phyloP scores from a whole-genome alignment of 2,888 invertebrate genomes.

The Synergus gifuensis region DNA sequence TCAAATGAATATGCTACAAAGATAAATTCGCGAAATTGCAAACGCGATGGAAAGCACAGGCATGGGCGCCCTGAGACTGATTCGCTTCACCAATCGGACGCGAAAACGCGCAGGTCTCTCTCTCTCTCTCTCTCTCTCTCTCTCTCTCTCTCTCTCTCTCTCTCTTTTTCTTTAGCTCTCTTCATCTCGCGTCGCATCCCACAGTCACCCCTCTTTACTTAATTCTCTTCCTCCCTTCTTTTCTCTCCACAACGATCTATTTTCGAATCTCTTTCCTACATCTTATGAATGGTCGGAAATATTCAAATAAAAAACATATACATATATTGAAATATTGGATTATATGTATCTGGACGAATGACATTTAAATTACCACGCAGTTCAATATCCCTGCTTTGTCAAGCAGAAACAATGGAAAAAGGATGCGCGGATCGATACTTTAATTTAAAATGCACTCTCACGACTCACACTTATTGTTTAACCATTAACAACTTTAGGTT shows the following conservation, averaged over 20 bases:
- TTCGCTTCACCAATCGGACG: not conserved
- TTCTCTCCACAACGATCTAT: not conserved
- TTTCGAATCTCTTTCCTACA: not conserved
- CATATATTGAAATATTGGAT: not conserved
- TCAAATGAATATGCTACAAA: too few relatives aligned
- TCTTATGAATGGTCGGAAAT: not conserved
- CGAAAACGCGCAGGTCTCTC: constrained; percentile 17
- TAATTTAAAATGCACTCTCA: not conserved
- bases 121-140: constrained; percentile 1
- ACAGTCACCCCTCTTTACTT: not conserved
- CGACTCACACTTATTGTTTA: not conserved
- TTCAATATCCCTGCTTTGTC: not conserved
- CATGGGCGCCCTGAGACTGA: constrained; percentile 2
- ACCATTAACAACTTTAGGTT: not conserved
- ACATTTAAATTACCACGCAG: not conserved
- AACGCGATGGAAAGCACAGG: constrained; percentile 1
- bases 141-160: not conserved
- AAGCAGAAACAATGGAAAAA: not conserved
- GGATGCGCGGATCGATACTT: not conserved
- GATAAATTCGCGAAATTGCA: not conserved
- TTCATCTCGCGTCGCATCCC: not conserved
- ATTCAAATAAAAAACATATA: not conserved
- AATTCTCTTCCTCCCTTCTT: not conserved
- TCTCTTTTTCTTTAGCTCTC: not conserved
- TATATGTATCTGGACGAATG: not conserved